Base-by-base conservation (phyloP, 2,888 invertebrate species). In the Acanthosepion esculentum region DNA sequence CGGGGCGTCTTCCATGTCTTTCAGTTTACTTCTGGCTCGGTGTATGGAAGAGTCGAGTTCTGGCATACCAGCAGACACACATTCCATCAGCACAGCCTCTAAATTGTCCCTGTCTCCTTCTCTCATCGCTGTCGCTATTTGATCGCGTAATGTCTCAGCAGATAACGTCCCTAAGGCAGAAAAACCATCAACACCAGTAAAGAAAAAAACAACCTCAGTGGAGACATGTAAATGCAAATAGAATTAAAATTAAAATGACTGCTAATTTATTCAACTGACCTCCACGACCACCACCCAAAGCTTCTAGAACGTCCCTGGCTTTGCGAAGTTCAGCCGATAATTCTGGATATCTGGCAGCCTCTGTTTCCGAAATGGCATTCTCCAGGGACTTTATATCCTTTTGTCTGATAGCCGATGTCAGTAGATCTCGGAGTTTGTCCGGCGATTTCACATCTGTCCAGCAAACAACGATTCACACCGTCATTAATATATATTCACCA, bases 301-400 rank as follows among this genome's bases (percentile, higher is more conserved):
- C 20, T 48, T 92, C 50, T 33, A 92, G 92, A 48, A 29, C 50
- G 48, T 92, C 50, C 50, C 92, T 92, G 50, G 92, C 92, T 92
- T 48, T 92, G 20, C 92, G 48, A 50, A 92, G 92, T 18, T 92
- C 92, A 48, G 92, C 26, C 48, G 48, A 48, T 12, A 92, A 33
- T 92, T 92, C 92, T 48, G 92, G 92, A 48, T 48, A 92, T n/a
- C 50, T 50, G 23, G 92, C 92, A 48, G 92, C 48, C 33, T 92
- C 92, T 50, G 50, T 48, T 92, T 92, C 92, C 29, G 29, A 23
- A 50, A 92, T 92, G 12, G 50, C 26, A 29, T 92, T 92, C 50
- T 92, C 92, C 92, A 92, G 29, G 6, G 48, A 48, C 23, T 92
- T 48, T 10, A 48, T 92, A 48, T 92, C 92, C 48, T 92, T 92